Evolutionary conservation across 2,888 invertebrate genomes (phyloP).

Genomic region (Xanthorhoe spadicearia): DNA sequence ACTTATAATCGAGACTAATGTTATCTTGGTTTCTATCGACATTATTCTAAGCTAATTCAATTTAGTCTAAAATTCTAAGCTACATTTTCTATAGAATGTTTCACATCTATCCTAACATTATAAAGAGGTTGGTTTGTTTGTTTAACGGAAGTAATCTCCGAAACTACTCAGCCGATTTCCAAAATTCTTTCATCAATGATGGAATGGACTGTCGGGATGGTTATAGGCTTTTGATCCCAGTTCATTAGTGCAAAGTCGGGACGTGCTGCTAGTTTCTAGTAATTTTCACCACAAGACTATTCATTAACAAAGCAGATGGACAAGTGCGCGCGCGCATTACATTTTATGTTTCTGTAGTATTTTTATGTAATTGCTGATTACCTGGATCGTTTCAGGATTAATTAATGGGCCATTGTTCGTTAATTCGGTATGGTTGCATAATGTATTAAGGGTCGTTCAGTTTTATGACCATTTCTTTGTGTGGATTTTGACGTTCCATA

Average conservation of each 20-base stretch:
- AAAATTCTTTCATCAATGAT: too few species aligned
- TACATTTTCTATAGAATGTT: too few species aligned
- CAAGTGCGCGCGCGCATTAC: conserved; percentile 35
- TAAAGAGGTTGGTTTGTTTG: too few species aligned
- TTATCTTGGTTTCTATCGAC: background rate
- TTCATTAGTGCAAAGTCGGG: too few species aligned
- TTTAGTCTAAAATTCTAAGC: background rate
- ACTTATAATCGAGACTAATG: background rate
- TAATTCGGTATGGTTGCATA: conserved; percentile 23
- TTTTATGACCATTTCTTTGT: conserved; percentile 1
- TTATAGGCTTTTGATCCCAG: too few species aligned
- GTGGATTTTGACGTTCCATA: background rate
- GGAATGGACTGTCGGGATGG: too few species aligned
- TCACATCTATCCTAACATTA: too few species aligned
- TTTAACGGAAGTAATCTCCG: too few species aligned
- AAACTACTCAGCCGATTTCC: too few species aligned
- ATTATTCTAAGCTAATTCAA: background rate
- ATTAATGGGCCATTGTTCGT: conserved; percentile 31
- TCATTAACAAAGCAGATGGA: conserved; percentile 48
- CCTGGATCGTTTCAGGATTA: conserved; percentile 25
- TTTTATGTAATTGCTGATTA: conserved; percentile 39
- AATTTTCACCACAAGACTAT: background rate
- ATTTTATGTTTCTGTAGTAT: conserved; percentile 45
- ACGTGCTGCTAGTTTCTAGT: too few species aligned
- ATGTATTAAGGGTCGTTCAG: conserved; percentile 1